Conservation (phyloP, 35 echinoderm and acorn worm genomes). For the Heliocidaris tuberculata region DNA sequence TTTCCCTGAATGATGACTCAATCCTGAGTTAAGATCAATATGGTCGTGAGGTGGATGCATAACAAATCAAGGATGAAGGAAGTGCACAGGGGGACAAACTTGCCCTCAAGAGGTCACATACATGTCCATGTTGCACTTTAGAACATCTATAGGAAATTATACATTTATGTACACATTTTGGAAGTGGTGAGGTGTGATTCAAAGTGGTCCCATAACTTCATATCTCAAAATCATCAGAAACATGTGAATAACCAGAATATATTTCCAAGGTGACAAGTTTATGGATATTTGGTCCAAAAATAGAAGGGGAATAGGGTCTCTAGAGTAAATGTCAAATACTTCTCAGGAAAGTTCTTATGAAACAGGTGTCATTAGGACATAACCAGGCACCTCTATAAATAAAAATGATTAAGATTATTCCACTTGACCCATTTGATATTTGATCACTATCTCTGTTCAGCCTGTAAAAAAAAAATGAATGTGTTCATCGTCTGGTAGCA, state of each 20-base stretch:
- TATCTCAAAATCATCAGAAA: neutral
- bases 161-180: neutral
- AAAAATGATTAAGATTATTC: neutral
- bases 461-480: neutral
- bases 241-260: neutral
- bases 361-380: neutral
- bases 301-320: neutral
- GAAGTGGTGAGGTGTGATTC: neutral
- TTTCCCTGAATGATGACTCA: neutral
- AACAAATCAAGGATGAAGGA: too few relatives aligned
- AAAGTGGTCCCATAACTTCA: neutral
- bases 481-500: neutral
- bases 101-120: too few relatives aligned
- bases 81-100: too few relatives aligned
- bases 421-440: neutral
- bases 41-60: neutral
- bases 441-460: neutral
- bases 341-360: neutral
- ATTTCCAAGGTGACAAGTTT: neutral
- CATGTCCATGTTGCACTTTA: neutral
- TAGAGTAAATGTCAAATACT: neutral
- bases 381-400: neutral
- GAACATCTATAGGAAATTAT: neutral
- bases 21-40: neutral
- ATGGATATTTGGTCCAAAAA: neutral